Percentiles rank a stretch among this genome's conserved stretches.
These are phyloP conservation scores for Lithosia quadra DNA, from an alignment of 2,888 invertebrate species.

Conservation along the genomic window DNA sequence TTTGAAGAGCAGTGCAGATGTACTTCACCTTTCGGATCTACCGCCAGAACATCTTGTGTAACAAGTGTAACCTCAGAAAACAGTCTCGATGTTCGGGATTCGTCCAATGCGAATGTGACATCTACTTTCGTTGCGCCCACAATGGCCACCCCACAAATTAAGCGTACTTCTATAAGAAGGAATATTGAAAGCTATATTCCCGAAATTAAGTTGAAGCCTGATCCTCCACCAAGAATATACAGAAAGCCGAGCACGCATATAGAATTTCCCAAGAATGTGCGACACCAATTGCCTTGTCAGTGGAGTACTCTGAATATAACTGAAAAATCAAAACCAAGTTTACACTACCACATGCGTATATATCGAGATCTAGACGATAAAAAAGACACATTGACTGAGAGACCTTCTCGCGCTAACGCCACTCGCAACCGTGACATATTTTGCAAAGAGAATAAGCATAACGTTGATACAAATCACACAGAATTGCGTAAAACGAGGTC, in stretches of 20 bases:
- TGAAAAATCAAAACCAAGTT: conserved; percentile 80
- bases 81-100: conserved; percentile 85
- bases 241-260: conserved; percentile 82
- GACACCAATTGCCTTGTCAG: conserved; percentile 75
- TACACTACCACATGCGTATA: conserved; percentile 85
- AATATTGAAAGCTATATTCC: conserved; percentile 79
- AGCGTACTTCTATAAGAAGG: conserved; percentile 81
- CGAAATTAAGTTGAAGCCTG: conserved; percentile 78
- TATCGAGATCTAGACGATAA: conserved; percentile 73
- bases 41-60: conserved; percentile 89
- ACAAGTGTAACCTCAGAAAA: conserved; percentile 87
- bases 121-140: conserved; percentile 80
- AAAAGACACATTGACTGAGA: conserved; percentile 50
- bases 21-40: conserved; percentile 91
- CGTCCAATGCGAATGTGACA: conserved; percentile 83
- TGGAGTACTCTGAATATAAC: conserved; percentile 84
- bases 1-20: conserved; percentile 91
- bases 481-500: conserved; percentile 75
- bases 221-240: conserved; percentile 80
- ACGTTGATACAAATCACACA: conserved; percentile 50
- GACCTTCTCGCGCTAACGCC: conserved; percentile 69
- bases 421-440: conserved; percentile 74
- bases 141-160: conserved; percentile 80
- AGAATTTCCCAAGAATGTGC: conserved; percentile 82
- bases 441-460: conserved; percentile 63